Base-by-base conservation (phyloP, 2,797 vertebrate genomes). In the Staurois parvus region DNA sequence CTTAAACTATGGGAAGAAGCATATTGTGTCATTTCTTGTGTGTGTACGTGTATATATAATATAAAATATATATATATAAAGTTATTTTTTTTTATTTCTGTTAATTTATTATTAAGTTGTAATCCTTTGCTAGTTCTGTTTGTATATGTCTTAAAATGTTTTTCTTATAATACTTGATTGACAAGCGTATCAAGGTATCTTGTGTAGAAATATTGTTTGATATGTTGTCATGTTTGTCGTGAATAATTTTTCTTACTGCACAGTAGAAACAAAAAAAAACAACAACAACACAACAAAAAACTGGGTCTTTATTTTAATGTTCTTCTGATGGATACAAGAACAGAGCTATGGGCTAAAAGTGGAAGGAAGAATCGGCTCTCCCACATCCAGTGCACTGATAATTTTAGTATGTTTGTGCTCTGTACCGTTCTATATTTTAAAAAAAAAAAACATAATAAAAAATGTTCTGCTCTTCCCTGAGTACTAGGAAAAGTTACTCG, bases 171-270 rank as follows among this genome's bases (percentile, higher is more conserved):
- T 97, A 97, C 96, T 98, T 98, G 98, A 98, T 97, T 99, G 98
- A 97, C 98, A 98, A 96, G 98, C 96, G 98, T 99, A 98, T 96
- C 98, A 98, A 98, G 97, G 97, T 99, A 99, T 97, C 96, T 97
- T 95, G 98, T 99, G 97, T 99, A 98, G 97, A 99, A 94, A 97
- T 97, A 96, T 98, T 97, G 97, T 99, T 99, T 97, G 98, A 98
- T 99, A 96, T 99, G 98, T 99, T 98, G 98, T 99, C 98, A 99
- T 97, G 98, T 99, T 98, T 95, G 96, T 99, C 98, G 98, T 99
- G 98, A 96, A 98, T 97, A 95, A 95, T 97, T 97, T 98, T 94
- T 96, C 97, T 98, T 95, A 96, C 95, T 95, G 96, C 94, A 95
- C 97, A 95, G 96, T 97, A 96, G 97, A 98, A 98, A 97, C 96